Conservation (phyloP, 1,140 invertebrate species). For the Aphidius ervi region DNA sequence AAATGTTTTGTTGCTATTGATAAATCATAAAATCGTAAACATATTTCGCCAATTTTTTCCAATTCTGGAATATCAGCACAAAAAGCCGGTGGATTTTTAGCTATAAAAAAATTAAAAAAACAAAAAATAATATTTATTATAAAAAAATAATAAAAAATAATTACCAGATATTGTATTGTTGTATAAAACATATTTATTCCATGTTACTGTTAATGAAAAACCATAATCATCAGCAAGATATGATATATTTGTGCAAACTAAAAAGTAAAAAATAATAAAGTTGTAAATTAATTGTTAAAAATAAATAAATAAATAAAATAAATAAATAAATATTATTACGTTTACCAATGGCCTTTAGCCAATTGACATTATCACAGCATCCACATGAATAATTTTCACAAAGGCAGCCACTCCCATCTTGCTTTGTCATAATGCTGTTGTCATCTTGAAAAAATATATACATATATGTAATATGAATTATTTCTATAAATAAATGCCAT, state of each 20-base stretch:
- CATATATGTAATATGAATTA: too few species aligned
- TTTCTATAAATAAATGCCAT: too few species aligned
- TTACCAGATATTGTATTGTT: slow-evolving; percentile 43
- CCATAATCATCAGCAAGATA: slow-evolving; percentile 41
- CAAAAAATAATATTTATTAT: slow-evolving; percentile 10
- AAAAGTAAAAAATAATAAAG: slow-evolving; percentile 22
- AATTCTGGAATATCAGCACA: slow-evolving; percentile 32
- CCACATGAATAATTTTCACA: slow-evolving; percentile 21
- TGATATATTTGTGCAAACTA: slow-evolving; percentile 38
- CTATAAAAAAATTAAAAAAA: slow-evolving; percentile 29
- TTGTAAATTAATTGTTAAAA: too few species aligned
- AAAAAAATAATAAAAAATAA: not conserved
- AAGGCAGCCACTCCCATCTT: not conserved
- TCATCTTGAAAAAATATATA: too few species aligned
- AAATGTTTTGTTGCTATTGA: slow-evolving; percentile 26
- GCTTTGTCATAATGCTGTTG: too few species aligned
- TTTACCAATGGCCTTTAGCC: not conserved
- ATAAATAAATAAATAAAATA: not conserved
- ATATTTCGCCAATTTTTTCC: slow-evolving; percentile 31
- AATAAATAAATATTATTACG: slow-evolving; percentile 12
- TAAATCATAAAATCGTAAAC: slow-evolving; percentile 37
- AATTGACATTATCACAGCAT: slow-evolving; percentile 21
- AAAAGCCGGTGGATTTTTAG: slow-evolving; percentile 38
- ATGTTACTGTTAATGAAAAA: slow-evolving; percentile 38
- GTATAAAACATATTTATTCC: slow-evolving; percentile 31